Conservation (phyloP, 2,888 invertebrate genomes). For the Gasteruption jaculator region DNA sequence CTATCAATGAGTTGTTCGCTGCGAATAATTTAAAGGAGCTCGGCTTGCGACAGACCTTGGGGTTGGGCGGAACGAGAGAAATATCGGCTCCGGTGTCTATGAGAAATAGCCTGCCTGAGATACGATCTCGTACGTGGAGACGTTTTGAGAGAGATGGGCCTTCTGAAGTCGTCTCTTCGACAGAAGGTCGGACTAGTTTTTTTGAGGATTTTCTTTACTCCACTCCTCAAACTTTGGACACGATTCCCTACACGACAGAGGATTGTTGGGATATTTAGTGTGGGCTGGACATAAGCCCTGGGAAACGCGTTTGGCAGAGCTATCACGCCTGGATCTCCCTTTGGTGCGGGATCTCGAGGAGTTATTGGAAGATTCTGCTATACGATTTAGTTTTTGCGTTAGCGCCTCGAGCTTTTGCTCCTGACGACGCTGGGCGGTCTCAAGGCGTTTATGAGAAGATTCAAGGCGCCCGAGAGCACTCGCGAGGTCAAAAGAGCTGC, state of each 20-base stretch:
- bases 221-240: background rate
- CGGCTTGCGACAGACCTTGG: background rate
- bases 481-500: no score
- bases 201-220: no score
- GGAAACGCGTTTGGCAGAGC: background rate
- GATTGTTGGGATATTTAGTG: conserved; percentile 4
- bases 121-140: conserved; percentile 14
- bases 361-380: no score
- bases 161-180: background rate
- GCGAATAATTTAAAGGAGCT: conserved; percentile 3
- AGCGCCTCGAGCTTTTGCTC: no score
- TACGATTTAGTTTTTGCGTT: no score
- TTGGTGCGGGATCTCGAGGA: no score
- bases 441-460: no score
- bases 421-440: no score
- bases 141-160: conserved; percentile 9
- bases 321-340: background rate
- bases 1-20: conserved; percentile 7
- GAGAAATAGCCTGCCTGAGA: conserved; percentile 6
- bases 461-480: no score
- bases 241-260: conserved; percentile 1
- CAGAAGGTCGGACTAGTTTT: conserved; percentile 2
- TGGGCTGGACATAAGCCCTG: conserved; percentile 1
- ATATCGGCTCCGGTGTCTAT: conserved; percentile 18
- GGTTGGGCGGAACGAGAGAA: conserved; percentile 10